Conservation (phyloP, 2,888 invertebrate species). For the Melipona beecheii region DNA sequence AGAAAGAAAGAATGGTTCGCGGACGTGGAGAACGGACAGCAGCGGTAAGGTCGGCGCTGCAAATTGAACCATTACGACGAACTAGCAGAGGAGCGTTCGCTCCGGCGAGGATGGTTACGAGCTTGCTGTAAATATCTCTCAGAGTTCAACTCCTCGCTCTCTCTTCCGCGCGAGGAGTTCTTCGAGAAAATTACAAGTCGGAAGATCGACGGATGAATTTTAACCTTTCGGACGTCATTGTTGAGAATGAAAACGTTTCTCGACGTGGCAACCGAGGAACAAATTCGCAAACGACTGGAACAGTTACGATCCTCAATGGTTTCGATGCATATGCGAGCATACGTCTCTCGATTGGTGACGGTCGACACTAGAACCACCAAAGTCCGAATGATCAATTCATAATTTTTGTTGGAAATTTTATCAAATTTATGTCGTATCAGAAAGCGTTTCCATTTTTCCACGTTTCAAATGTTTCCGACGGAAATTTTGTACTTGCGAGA, state of each 20-base stretch:
- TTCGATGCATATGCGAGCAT: constrained; percentile 12
- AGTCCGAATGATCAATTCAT: too few relatives aligned
- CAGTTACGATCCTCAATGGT: constrained; percentile 44
- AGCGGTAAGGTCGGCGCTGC: constrained; percentile 39
- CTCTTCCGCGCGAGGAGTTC: background rate
- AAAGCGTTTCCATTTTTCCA: too few relatives aligned
- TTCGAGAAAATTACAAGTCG: constrained; percentile 3
- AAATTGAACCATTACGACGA: constrained; percentile 60
- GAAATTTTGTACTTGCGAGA: too few relatives aligned
- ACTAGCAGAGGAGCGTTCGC: constrained; percentile 21
- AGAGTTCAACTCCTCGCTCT: too few relatives aligned
- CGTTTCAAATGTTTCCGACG: too few relatives aligned
- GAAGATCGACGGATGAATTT: too few relatives aligned
- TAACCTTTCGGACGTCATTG: background rate
- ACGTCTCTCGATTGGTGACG: constrained; percentile 25
- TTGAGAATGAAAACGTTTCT: background rate
- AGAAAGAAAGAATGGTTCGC: background rate
- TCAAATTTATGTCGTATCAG: too few relatives aligned
- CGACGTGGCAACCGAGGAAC: constrained; percentile 24
- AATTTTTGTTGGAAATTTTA: too few relatives aligned
- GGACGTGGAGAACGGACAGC: constrained; percentile 1
- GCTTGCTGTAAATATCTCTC: constrained; percentile 13
- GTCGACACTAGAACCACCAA: constrained; percentile 24
- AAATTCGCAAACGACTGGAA: constrained; percentile 32
- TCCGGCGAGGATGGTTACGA: constrained; percentile 26